phyloP scores from a whole-genome alignment of 2,797 vertebrate genomes.

The Hybognathus amarus region DNA sequence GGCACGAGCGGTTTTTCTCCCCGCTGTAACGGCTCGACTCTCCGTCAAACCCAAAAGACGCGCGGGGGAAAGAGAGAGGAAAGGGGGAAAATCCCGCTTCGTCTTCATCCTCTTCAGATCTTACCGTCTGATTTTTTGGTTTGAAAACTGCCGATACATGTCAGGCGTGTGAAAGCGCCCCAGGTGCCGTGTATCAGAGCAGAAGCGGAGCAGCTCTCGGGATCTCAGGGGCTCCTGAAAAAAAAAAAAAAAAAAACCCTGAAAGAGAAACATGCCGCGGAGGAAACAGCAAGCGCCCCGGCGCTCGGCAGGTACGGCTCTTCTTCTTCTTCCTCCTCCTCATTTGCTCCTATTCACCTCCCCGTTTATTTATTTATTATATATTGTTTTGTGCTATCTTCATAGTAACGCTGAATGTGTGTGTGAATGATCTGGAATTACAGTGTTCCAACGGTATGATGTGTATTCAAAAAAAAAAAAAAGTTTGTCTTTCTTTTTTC shows the following conservation, averaged over 20 bases:
- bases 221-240: constrained; percentile 73
- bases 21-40: constrained; percentile 64
- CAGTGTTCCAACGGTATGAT: background rate
- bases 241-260: constrained; percentile 78
- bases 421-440: constrained; percentile 3
- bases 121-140: constrained; percentile 66
- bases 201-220: constrained; percentile 77
- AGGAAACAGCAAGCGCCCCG: constrained; percentile 98
- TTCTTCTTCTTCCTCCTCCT: constrained; percentile 39
- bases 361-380: background rate
- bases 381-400: constrained; percentile 1
- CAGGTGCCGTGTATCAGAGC: constrained; percentile 81
- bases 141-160: constrained; percentile 76
- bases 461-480: background rate
- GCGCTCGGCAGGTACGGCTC: constrained; percentile 90
- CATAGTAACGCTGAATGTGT: background rate
- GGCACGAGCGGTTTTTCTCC: constrained; percentile 68
- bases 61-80: constrained; percentile 63
- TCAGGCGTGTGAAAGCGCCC: constrained; percentile 78
- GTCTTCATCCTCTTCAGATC: constrained; percentile 62
- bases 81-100: constrained; percentile 56
- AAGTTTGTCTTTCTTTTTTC: background rate
- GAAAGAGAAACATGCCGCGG: constrained; percentile 87
- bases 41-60: constrained; percentile 73
- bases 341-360: constrained; percentile 43